Base-by-base conservation (phyloP, 2,888 invertebrate genomes). In the Portevinia maculata region DNA sequence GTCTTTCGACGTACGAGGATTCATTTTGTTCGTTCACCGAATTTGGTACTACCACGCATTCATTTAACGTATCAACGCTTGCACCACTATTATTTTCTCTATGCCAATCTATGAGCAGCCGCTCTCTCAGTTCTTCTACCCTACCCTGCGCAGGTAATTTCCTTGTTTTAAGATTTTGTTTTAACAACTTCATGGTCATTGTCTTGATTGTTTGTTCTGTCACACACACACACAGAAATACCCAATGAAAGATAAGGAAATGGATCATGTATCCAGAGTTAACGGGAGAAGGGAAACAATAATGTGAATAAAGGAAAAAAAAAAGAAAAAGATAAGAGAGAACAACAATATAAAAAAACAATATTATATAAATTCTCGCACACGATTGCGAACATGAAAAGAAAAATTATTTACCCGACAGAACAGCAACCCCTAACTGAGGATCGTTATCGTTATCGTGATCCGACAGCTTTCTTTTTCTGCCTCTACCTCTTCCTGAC, bases 191-290 rank as follows among this genome's bases (percentile, higher is more conserved):
- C n/a, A 13, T 32, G 3, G 32, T 55, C 34, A 55, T 55, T 37
- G 37, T 55, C 13, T 3, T 53, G 2, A 37, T 53, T n/a, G 17
- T 53, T 53, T 5, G 53, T 5, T 53, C 53, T 53, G 53, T 53
- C 53, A 19, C 53, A 32, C 53, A 53, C 34, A 34, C n/a, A n/a
- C n/a, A n/a, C 6, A 53, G 21, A 53, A 37, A 8, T 21, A 34
- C 21, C 34, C 53, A 21, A n/a, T 0, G 6, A n/a, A n/a, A 24
- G 1, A 28, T 5, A 13, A 5, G 5, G 24, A 48, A n/a, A n/a
- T n/a, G n/a, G n/a, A n/a, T n/a, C n/a, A n/a, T n/a, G n/a, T n/a
- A n/a, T n/a, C n/a, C n/a, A n/a, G n/a, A n/a, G n/a, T n/a, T n/a
- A n/a, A n/a, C n/a, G n/a, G 0, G 24, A 28, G 28, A n/a, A n/a